A percentile compares a stretch with the other conserved stretches of the same genome.
Evolutionary conservation across 2,113 vertebrate species (phyloP).

Genomic region (Ciconia boyciana): DNA sequence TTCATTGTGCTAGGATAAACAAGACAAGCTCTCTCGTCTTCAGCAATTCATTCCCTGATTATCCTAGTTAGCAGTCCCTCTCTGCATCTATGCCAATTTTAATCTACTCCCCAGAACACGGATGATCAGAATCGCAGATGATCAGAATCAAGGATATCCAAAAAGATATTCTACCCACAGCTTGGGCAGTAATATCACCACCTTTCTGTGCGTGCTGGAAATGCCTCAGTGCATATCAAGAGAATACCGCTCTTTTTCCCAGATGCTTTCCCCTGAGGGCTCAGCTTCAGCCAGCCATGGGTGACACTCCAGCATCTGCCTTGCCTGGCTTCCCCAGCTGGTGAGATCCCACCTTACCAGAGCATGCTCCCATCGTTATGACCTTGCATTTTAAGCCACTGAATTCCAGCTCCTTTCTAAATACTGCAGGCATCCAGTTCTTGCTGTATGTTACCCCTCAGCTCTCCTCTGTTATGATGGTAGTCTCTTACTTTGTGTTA

Average conservation of each 20-base stretch:
- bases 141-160: background rate
- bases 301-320: background rate
- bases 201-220: background rate
- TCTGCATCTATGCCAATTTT: background rate
- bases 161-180: background rate
- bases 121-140: background rate
- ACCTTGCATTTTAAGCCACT: background rate
- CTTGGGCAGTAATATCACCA: background rate
- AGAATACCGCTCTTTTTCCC: background rate
- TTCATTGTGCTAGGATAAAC: background rate
- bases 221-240: accelerated
- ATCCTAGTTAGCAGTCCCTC: background rate
- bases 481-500: background rate
- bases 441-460: background rate
- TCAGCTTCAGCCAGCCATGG: background rate
- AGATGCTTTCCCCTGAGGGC: background rate
- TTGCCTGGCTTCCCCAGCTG: background rate
- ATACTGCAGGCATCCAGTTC: background rate
- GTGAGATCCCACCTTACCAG: background rate
- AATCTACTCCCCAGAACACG: background rate
- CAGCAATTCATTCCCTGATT: background rate
- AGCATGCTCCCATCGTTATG: background rate
- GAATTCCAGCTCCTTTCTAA: background rate
- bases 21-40: background rate
- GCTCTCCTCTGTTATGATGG: background rate